Evolutionary conservation across 2,113 vertebrate species (phyloP).

Genomic region (Heptranchias perlo): DNA sequence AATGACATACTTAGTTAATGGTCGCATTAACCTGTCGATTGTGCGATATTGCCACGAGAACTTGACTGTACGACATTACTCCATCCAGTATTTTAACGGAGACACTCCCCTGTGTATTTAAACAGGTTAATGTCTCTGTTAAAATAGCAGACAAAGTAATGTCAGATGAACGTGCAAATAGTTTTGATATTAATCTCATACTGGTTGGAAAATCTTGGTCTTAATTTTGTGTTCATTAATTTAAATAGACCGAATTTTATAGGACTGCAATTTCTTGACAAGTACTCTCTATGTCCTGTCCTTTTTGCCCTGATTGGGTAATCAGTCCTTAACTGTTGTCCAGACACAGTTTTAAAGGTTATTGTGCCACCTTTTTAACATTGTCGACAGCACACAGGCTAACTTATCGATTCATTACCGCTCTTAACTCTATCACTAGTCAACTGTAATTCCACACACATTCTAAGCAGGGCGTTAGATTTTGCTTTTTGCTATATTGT

Average conservation of each 20-base stretch:
- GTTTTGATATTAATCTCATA: not conserved
- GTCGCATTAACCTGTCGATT: not conserved
- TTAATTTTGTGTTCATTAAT: not conserved
- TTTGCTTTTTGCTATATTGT: not conserved
- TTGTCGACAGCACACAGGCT: not conserved
- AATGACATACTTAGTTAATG: not conserved
- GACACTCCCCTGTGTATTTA: not conserved
- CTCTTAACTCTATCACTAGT: not conserved
- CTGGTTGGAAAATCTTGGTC: not conserved
- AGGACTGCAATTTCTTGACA: not conserved
- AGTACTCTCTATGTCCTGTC: not conserved
- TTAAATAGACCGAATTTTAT: not conserved
- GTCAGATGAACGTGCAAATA: not conserved
- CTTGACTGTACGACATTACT: not conserved
- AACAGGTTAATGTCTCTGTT: not conserved
- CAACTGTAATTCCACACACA: not conserved
- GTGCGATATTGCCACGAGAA: not conserved
- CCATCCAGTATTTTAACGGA: not conserved
- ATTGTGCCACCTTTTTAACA: not conserved
- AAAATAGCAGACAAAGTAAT: not conserved
- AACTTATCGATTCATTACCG: not conserved
- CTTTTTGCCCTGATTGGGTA: not conserved
- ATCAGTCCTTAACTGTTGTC: not conserved
- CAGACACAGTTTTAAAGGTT: not conserved
- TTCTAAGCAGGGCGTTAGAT: not conserved